Percentiles rank a stretch among this genome's conserved stretches.
phyloP scores from a whole-genome alignment of 2,113 vertebrate species.

The Picathartes gymnocephalus region DNA sequence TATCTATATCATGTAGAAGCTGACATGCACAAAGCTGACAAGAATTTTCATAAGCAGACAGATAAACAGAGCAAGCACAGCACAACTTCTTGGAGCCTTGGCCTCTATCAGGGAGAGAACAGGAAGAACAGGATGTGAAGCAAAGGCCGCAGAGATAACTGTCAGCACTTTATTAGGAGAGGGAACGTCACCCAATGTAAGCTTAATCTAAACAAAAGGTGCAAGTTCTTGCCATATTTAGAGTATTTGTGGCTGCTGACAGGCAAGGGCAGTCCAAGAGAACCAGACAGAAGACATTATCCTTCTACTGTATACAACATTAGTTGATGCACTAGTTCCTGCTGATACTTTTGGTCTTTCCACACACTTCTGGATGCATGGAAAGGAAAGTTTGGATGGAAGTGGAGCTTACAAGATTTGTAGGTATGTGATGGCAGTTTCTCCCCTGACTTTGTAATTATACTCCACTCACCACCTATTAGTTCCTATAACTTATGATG shows the following conservation, averaged over 20 bases:
- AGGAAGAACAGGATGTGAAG: constrained; percentile 12
- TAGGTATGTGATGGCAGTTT: background rate
- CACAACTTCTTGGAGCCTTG: background rate
- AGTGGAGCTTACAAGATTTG: background rate
- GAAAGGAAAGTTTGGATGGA: background rate
- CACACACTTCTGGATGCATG: fast-evolving
- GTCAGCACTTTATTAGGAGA: background rate
- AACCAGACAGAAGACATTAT: background rate
- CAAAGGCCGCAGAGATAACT: constrained; percentile 2
- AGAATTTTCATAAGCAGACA: background rate
- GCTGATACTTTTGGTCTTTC: background rate
- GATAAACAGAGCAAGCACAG: background rate
- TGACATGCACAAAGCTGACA: background rate
- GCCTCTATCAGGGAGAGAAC: background rate
- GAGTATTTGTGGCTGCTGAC: background rate
- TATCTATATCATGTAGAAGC: background rate
- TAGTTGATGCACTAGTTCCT: background rate
- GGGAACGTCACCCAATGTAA: background rate
- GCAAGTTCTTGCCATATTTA: background rate
- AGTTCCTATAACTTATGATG: background rate
- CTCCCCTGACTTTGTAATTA: background rate
- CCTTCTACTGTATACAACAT: background rate
- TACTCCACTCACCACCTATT: background rate
- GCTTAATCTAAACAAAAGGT: background rate
- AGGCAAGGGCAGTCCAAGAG: background rate